Evolutionary conservation across 2,888 invertebrate species (phyloP).

Genomic region (Temnothorax rugatulus): DNA sequence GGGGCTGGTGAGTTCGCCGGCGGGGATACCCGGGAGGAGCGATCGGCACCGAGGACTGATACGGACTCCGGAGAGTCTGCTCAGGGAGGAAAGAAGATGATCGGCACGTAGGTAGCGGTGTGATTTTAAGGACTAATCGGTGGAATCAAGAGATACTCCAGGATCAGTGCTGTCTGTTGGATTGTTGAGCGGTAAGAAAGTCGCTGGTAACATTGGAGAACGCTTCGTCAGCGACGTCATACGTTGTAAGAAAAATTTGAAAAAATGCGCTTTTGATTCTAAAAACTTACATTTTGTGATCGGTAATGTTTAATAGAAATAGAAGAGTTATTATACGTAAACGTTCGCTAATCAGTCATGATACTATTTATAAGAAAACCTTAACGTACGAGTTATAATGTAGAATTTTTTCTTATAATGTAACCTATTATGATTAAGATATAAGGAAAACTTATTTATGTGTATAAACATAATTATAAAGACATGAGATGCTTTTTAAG

Average conservation of each 20-base stretch:
- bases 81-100: slow-evolving; percentile 52
- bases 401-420: neutral
- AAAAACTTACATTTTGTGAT: neutral
- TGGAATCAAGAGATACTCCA: slow-evolving; percentile 17
- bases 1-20: slow-evolving; percentile 74
- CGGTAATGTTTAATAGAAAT: neutral
- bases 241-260: neutral
- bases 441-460: neutral
- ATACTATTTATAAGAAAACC: neutral
- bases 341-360: neutral
- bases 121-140: slow-evolving; percentile 64
- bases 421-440: neutral
- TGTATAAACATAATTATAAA: neutral
- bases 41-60: slow-evolving; percentile 70
- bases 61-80: slow-evolving; percentile 52
- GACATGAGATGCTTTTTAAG: neutral
- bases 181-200: slow-evolving; percentile 38
- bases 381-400: neutral
- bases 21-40: slow-evolving; percentile 74
- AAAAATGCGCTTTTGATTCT: neutral
- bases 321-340: neutral
- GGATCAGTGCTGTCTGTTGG: neutral
- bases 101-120: slow-evolving; percentile 41
- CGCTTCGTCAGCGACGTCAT: neutral
- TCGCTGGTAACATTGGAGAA: slow-evolving; percentile 36